Base-by-base conservation (phyloP, 2,113 vertebrate species). In the Scatophagus argus region DNA sequence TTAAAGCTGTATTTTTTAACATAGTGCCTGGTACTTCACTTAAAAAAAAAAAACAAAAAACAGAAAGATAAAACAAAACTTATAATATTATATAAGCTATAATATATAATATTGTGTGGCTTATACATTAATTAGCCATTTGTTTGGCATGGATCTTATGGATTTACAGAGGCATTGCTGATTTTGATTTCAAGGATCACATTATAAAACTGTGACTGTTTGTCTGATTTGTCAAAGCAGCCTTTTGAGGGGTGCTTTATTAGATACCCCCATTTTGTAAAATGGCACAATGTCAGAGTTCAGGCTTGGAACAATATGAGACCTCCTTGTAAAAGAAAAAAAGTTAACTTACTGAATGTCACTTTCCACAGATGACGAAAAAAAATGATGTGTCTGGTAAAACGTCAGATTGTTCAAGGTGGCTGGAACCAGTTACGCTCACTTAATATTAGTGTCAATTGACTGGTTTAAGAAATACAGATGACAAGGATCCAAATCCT, bases 361-460 rank as follows among this genome's bases (percentile, higher is more conserved):
- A 79, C 67, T 83, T 83, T 83, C 49, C 85, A 39, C 27, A 47
- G 25, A 72, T 51, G 21, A 77, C n/a, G 38, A 27, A 23, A 73
- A 13, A 38, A 52, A 54, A n/a, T 2, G 5, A 51, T 29, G 56
- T 36, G 31, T 77, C 0, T 69, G 23, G 41, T 65, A 44, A 89
- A 87, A 85, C 76, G 79, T 77, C 66, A 81, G 54, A 73, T 74
- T 86, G 44, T 86, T 87, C 67, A 77, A 87, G 79, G 79, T 86
- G 83, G 71, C 73, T 88, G 63, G 51, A 84, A 81, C 65, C 79
- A 76, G 77, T 80, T 75, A 66, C 34, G 62, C 76, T 90, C 85
- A 85, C 68, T 80, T 85, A 74, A 90, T 88, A 90, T 82, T 87
- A 73, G 76, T 85, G 73, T 87, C 87, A 87, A 81, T 84, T 70